Base-by-base conservation (phyloP, 1,140 invertebrate genomes). In the Solenopsis fugax region DNA sequence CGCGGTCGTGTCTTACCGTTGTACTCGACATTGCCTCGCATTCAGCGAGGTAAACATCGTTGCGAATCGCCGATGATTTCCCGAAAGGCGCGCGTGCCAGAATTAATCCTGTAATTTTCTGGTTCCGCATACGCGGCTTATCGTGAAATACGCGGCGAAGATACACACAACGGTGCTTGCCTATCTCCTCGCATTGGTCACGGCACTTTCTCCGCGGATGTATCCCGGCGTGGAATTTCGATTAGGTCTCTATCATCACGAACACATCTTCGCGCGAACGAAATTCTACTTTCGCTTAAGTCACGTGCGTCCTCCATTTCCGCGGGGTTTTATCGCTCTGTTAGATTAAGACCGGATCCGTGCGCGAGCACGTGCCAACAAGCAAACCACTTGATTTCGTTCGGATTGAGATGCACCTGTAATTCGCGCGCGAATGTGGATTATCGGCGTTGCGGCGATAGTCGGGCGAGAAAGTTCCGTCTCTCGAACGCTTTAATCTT, bases 241-340 rank as follows among this genome's bases (percentile, higher is more conserved):
- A 84, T 84, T 75, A 73, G 80, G 69, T 60, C 80, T 50, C 80
- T 73, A 60, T 82, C 80, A 52, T 73, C 69, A 84, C 80, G 54
- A 60, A 50, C 41, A 50, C 78, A 71, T 81, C 77, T 56, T 45
- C 62, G 78, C 58, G 52, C 21, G 50, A 75, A 71, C 50, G 50
- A 84, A 84, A 84, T 84, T 84, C 80, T 75, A 75, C 80, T 84
- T 84, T 84, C 69, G 80, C 80, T 41, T 24, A 7, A 60, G 80
- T 73, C 80, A 82, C 80, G 80, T 65, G 80, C 69, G 80, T 48
- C n/a, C 54, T 75, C 80, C 80, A 75, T 84, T 62, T 84, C 54
- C 69, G 37, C 67, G 52, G 3, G 48, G 5, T n/a, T 82, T 56
- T 67, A 72, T 58, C 50, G 18, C 64, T 34, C 50, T 12, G 34